Percentiles rank a stretch among this genome's conserved stretches.
Evolutionary conservation across 2,113 vertebrate species (phyloP).

Genomic region (Dromas ardeola): DNA sequence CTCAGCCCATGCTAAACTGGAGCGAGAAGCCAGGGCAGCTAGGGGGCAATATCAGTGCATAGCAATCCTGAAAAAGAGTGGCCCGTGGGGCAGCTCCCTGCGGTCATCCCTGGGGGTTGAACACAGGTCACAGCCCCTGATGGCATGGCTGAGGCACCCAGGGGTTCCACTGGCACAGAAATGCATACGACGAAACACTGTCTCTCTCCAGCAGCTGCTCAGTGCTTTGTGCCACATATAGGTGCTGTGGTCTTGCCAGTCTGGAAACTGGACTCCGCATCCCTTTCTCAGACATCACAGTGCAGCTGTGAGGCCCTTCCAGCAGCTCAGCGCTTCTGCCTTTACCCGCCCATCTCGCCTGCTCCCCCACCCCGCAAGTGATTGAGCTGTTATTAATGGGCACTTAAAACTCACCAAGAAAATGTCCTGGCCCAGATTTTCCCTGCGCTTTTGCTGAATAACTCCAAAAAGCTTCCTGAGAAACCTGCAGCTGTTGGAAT

Average conservation of each 20-base stretch:
- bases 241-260: not conserved
- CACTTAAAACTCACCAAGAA: not conserved
- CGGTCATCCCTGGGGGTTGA: not conserved
- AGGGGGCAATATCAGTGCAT: not conserved
- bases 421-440: not conserved
- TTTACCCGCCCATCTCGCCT: not conserved
- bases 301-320: not conserved
- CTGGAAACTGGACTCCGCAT: not conserved
- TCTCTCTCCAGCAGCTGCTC: not conserved
- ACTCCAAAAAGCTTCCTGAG: not conserved
- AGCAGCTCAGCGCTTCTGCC: not conserved
- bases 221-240: not conserved
- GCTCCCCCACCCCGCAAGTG: not conserved
- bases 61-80: not conserved
- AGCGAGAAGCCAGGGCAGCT: not conserved
- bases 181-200: accelerated
- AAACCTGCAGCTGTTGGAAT: not conserved
- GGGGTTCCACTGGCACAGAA: not conserved
- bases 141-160: not conserved
- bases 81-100: not conserved
- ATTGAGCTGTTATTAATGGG: not conserved
- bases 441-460: not conserved
- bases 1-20: not conserved
- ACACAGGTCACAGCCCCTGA: not conserved
- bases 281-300: not conserved